Conservation (phyloP, 92 coral and sea anemone genomes). For the Bergia puertoricense region DNA sequence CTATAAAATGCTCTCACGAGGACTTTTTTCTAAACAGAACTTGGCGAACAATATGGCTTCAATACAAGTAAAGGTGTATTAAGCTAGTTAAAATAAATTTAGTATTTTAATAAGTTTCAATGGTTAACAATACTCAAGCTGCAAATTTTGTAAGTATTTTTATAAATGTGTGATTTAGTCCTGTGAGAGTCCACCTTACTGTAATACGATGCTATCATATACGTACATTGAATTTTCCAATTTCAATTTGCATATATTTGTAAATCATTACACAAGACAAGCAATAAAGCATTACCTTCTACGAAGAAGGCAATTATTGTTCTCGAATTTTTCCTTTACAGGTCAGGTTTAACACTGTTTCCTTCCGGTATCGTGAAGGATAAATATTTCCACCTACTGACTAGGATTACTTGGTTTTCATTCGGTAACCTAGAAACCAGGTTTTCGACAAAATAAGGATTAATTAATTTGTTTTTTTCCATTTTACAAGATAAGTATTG, state of each 20-base stretch:
- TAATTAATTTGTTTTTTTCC: no score
- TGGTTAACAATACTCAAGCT: no score
- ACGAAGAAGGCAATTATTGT: neutral
- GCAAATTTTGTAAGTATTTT: no score
- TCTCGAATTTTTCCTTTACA: neutral
- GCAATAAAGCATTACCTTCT: no score
- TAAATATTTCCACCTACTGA: no score
- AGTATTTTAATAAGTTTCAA: no score
- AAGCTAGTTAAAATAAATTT: no score
- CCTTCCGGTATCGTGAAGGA: neutral
- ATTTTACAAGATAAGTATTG: no score
- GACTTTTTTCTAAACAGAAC: neutral
- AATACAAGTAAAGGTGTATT: neutral
- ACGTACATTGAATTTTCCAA: neutral
- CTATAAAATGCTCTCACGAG: no score
- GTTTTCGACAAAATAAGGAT: neutral
- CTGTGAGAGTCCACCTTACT: neutral
- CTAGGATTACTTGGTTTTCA: neutral
- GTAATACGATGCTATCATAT: neutral
- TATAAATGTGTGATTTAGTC: neutral
- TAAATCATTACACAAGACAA: no score
- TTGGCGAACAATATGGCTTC: neutral
- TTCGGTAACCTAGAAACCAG: neutral
- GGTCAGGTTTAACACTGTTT: no score
- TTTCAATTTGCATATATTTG: neutral